phyloP scores from a whole-genome alignment of 2,888 invertebrate species.

The Glaucopsyche alexis region DNA sequence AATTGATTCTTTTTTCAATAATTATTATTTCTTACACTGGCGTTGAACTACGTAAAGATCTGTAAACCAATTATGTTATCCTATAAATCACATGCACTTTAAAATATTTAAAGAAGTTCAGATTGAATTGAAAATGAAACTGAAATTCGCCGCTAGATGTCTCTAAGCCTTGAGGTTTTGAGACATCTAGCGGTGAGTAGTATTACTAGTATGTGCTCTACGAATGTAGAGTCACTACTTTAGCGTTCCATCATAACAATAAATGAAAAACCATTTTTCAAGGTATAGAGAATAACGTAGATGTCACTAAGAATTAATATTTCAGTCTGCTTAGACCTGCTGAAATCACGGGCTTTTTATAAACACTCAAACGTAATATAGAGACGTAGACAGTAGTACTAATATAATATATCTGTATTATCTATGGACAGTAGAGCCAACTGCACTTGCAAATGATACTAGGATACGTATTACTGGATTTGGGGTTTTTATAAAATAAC shows the following conservation, averaged over 20 bases:
- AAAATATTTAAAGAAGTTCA: no score
- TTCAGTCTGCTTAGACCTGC: background rate
- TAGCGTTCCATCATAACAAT: background rate
- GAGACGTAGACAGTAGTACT: background rate
- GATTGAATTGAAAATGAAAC: no score
- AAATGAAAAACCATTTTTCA: background rate
- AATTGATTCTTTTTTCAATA: background rate
- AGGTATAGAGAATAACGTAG: background rate
- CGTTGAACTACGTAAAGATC: no score
- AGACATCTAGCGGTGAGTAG: slow-evolving; percentile 54
- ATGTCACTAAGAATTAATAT: background rate
- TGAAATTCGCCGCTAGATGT: no score
- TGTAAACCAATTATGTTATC: background rate
- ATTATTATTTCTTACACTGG: background rate
- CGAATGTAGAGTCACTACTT: background rate
- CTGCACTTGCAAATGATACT: background rate
- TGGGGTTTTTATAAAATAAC: no score
- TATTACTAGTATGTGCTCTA: slow-evolving; percentile 22
- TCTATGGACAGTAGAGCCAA: background rate
- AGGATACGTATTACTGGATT: no score
- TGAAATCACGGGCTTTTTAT: background rate
- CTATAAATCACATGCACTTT: no score
- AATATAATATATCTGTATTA: no score
- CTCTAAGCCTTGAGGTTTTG: no score
- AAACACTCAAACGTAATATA: background rate